These are phyloP conservation scores for Bradysia coprophila DNA, from an alignment of 1,140 invertebrate genomes.

Conservation along the genomic window DNA sequence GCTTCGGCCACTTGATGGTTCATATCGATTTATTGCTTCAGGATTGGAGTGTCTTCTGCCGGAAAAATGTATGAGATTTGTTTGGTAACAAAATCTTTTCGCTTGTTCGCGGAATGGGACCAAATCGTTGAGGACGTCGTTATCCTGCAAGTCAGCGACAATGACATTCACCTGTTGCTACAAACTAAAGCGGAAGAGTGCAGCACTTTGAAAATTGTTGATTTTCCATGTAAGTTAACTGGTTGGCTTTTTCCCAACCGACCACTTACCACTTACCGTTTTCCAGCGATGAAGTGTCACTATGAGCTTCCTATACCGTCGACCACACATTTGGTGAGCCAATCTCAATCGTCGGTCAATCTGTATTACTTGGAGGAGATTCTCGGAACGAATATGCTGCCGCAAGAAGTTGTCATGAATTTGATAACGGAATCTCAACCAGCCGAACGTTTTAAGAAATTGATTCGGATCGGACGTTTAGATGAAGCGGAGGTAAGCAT, in stretches of 20 bases:
- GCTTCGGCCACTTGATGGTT: too few species aligned
- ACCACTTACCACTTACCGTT: too few species aligned
- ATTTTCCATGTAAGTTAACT: slow-evolving; percentile 16
- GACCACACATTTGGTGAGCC: slow-evolving; percentile 15
- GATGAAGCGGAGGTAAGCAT: slow-evolving; percentile 15
- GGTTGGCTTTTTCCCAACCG: not conserved
- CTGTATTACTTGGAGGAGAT: slow-evolving; percentile 16
- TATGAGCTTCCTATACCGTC: slow-evolving; percentile 15
- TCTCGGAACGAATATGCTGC: slow-evolving; percentile 4
- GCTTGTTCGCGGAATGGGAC: too few species aligned
- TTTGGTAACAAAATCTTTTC: too few species aligned
- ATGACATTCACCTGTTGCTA: slow-evolving; percentile 15
- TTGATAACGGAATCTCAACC: slow-evolving; percentile 21
- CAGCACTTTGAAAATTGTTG: slow-evolving; percentile 13
- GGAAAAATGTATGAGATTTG: too few species aligned
- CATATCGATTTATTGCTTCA: too few species aligned
- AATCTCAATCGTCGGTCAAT: slow-evolving; percentile 19
- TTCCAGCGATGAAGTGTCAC: slow-evolving; percentile 15
- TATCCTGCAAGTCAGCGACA: slow-evolving; percentile 16
- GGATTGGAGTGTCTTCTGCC: too few species aligned
- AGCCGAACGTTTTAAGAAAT: slow-evolving; percentile 19
- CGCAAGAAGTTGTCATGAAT: slow-evolving; percentile 17
- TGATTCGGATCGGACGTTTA: slow-evolving; percentile 18
- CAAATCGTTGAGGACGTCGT: slow-evolving; percentile 16
- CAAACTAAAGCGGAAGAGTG: slow-evolving; percentile 10